Percentiles rank a stretch among this genome's conserved stretches.
Evolutionary conservation across 2,797 vertebrate genomes (phyloP).

Genomic region (Peromyscus nudipes): DNA sequence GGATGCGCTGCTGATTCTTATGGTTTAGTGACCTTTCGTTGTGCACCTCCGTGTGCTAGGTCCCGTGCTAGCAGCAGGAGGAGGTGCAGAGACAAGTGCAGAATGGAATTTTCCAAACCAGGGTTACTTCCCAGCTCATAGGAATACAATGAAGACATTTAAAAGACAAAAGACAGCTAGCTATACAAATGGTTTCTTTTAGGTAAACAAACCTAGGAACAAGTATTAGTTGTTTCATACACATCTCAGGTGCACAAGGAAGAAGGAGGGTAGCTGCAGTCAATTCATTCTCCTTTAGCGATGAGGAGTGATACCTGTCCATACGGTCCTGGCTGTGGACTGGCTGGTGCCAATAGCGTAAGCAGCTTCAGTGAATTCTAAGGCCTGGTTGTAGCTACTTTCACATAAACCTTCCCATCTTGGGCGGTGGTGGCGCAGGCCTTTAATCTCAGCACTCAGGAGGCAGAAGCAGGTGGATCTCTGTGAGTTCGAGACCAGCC

Average conservation of each 20-base stretch:
- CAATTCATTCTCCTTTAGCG: neutral
- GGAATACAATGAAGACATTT: neutral
- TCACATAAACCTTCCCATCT: neutral
- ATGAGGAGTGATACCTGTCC: neutral
- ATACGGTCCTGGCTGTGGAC: neutral
- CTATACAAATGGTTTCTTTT: neutral
- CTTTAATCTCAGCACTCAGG: too few species aligned
- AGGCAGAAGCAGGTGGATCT: too few species aligned
- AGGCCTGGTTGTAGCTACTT: neutral
- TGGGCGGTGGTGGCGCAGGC: too few species aligned
- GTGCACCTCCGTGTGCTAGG: neutral
- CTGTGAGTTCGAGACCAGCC: too few species aligned
- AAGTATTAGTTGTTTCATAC: neutral
- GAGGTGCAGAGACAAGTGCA: neutral
- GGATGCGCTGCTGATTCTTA: neutral
- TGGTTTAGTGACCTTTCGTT: neutral
- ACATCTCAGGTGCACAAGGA: neutral
- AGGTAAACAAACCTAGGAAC: neutral
- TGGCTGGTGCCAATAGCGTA: neutral
- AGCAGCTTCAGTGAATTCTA: neutral
- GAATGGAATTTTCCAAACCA: neutral
- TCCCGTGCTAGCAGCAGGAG: neutral
- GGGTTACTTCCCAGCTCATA: neutral
- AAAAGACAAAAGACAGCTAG: neutral
- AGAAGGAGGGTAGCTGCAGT: neutral